Evolutionary conservation across 30 jellyfish, hydroid and myxozoan species (phyloP), one percentile per base, ranked within the genome.

Genomic region (Sanderia malayensis): DNA sequence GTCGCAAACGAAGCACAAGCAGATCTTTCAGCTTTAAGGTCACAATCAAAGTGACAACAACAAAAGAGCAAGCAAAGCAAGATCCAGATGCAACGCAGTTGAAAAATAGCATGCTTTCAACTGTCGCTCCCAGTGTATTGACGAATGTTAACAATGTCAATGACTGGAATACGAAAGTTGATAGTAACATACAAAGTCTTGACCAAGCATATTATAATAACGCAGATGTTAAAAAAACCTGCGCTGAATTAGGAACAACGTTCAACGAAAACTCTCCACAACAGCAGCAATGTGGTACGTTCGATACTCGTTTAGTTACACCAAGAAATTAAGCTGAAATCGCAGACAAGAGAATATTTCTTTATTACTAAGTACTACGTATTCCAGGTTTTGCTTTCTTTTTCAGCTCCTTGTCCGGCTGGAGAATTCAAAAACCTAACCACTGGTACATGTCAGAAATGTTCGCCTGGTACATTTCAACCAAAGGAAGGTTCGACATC

Each of bases 381-480:
- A n/a, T n/a, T n/a, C n/a, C n/a, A n/a, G n/a, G 7, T 22, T 19
- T 1, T 2, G 29, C 8, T 41, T 19, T 17, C 18, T 6, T 30
- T 75, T 45, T 11, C 46, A 88, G 97, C 86, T 44, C 73, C 45
- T 3, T 88, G 97, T 26, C 81, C 74, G 37, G 73, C 97, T 44
- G 97, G 97, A 1, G 47, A 76, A 37, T 88, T 88, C 70, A 81
- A 78, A 73, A 88, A 88, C 71, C 18, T 81, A 26, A 47, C 80
- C 23, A 74, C 93, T 33, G 81, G 84, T 33, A 32, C 60, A n/a
- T 88, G 97, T 71, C 81, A 81, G 57, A 41, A 63, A 44, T 88
- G 97, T 30, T 95, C 97, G 15, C 61, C 65, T 30, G 97, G 97
- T 9, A 75, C 91, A 9, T 88, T 46, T 82, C 97, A 88, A 70